Evolutionary conservation across 53 echinoderm and acorn worm genomes (phyloP).

Genomic region (Crossaster papposus): DNA sequence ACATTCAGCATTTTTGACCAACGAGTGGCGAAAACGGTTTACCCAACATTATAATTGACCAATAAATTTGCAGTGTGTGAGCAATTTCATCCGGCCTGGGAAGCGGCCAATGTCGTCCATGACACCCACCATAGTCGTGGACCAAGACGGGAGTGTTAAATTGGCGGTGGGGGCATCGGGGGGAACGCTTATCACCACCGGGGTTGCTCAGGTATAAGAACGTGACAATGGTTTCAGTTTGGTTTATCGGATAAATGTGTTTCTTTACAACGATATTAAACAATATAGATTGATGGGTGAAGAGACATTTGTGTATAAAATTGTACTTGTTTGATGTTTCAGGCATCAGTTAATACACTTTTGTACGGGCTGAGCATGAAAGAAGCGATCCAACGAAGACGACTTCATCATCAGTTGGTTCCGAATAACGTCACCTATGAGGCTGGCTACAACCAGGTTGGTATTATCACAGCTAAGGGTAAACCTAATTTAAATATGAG

Average conservation of each 20-base stretch:
- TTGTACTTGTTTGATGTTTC: not conserved
- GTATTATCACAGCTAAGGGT: not conserved
- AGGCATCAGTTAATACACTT: slow-evolving; percentile 66
- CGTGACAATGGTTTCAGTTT: no score
- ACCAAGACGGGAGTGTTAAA: slow-evolving; percentile 53
- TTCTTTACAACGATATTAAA: no score
- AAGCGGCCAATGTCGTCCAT: slow-evolving; percentile 95
- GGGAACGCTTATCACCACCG: slow-evolving; percentile 79
- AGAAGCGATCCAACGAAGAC: slow-evolving; percentile 53
- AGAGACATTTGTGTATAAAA: not conserved
- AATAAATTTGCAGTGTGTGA: no score
- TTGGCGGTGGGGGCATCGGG: slow-evolving; percentile 82
- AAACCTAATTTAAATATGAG: no score
- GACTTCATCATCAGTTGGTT: slow-evolving; percentile 75
- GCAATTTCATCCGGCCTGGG: slow-evolving; percentile 81
- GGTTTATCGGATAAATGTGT: no score
- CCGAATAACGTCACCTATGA: slow-evolving; percentile 64
- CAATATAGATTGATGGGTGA: not conserved
- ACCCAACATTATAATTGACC: no score
- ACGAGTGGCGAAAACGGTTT: no score
- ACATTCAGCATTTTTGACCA: no score
- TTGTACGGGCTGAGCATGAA: slow-evolving; percentile 65
- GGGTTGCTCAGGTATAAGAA: slow-evolving; percentile 72
- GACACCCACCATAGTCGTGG: slow-evolving; percentile 77
- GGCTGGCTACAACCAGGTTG: slow-evolving; percentile 57